These are phyloP conservation scores for Macrosoma leucophasiata DNA, from an alignment of 2,888 invertebrate genomes.

Conservation along the genomic window DNA sequence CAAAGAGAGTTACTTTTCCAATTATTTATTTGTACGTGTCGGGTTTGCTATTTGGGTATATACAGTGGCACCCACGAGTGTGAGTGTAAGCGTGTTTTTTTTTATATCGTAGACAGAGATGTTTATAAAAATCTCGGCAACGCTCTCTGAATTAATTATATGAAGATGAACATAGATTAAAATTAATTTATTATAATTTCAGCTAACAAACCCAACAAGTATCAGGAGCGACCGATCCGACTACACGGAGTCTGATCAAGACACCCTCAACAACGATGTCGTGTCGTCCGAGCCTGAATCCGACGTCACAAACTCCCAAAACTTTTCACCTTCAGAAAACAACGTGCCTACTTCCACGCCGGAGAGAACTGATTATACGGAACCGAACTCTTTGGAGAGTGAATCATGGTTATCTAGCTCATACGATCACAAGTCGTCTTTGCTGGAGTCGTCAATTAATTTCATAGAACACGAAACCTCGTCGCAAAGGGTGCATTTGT, in stretches of 20 bases:
- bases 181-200: constrained; percentile 27
- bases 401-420: too few relatives aligned
- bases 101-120: neutral
- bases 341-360: constrained; percentile 27
- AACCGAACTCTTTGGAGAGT: constrained; percentile 7
- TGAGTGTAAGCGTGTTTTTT: too few relatives aligned
- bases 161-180: too few relatives aligned
- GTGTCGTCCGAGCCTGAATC: constrained; percentile 23
- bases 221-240: constrained; percentile 45
- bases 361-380: constrained; percentile 24
- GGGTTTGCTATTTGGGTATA: too few relatives aligned
- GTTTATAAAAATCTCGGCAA: too few relatives aligned
- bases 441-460: constrained; percentile 30
- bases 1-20: too few relatives aligned
- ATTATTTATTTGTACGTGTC: too few relatives aligned
- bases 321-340: neutral
- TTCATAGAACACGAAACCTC: constrained; percentile 35
- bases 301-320: neutral
- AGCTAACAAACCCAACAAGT: constrained; percentile 53
- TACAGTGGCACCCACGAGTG: too few relatives aligned
- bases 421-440: too few relatives aligned
- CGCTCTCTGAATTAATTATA: too few relatives aligned
- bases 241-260: constrained; percentile 46
- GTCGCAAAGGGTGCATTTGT: neutral
- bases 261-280: constrained; percentile 29